Conservation (phyloP, 2,888 invertebrate genomes). For the Venusia cambrica region DNA sequence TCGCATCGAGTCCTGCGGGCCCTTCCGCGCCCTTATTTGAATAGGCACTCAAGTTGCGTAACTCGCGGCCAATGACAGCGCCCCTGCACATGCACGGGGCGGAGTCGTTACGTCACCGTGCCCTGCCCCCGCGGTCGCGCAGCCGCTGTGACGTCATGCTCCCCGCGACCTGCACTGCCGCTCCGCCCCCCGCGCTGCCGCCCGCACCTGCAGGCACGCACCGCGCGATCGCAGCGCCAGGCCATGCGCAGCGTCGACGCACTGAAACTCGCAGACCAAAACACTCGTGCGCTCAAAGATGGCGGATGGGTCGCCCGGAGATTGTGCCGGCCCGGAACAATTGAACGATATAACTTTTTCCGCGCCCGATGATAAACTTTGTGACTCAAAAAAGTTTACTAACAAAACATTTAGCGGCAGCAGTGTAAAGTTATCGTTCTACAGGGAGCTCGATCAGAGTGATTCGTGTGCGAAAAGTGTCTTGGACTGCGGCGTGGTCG, state of each 20-base stretch:
- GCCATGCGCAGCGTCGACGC: constrained; percentile 49
- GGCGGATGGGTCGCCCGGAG: constrained; percentile 89
- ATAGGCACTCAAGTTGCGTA: constrained; percentile 73
- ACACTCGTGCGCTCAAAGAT: constrained; percentile 88
- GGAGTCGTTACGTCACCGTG: constrained; percentile 77
- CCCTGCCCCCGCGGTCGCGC: constrained; percentile 71
- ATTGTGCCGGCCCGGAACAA: constrained; percentile 81
- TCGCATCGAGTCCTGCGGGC: constrained; percentile 64
- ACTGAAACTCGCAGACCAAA: constrained; percentile 66
- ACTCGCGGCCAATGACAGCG: constrained; percentile 77
- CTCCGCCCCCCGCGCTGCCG: constrained; percentile 27
- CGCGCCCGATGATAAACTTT: constrained; percentile 70
- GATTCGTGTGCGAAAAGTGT: constrained; percentile 79
- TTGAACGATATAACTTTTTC: constrained; percentile 79
- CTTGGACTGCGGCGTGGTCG: constrained; percentile 73
- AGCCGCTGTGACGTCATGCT: constrained; percentile 77
- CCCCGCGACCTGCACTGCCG: constrained; percentile 26
- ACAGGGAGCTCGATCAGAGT: constrained; percentile 74
- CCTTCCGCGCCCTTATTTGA: constrained; percentile 70
- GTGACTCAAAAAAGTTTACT: constrained; percentile 81
- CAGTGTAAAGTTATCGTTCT: constrained; percentile 72
- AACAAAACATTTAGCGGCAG: constrained; percentile 63
- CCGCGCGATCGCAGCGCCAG: constrained; percentile 60
- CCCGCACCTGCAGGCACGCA: constrained; percentile 55
- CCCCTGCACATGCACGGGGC: constrained; percentile 76